phyloP scores from a whole-genome alignment of 2,113 vertebrate genomes.

The Percina caprodes region DNA sequence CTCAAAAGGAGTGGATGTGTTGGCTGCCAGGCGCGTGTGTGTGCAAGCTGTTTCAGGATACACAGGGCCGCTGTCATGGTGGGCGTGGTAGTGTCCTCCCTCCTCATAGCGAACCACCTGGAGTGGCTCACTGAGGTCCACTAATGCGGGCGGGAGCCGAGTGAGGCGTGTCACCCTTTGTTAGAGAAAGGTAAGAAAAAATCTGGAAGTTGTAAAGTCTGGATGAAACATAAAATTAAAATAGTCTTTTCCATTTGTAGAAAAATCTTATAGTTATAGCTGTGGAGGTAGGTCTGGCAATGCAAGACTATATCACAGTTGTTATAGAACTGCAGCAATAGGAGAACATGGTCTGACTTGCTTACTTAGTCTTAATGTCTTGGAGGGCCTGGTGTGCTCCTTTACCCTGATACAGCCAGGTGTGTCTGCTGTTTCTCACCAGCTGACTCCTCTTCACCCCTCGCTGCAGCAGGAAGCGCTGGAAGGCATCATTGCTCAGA shows the following conservation, averaged over 20 bases:
- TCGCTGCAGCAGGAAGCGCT: constrained; percentile 91
- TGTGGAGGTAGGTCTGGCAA: too few relatives aligned
- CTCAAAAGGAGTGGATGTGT: constrained; percentile 92
- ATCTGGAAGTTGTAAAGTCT: background rate
- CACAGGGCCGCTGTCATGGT: constrained; percentile 96
- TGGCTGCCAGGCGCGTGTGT: constrained; percentile 92
- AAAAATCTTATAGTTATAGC: background rate
- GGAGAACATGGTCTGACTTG: background rate
- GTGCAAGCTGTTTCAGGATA: constrained; percentile 96
- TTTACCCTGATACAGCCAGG: constrained; percentile 97
- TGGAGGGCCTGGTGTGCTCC: constrained; percentile 94
- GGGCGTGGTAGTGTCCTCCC: constrained; percentile 97
- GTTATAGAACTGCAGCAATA: background rate
- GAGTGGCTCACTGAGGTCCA: constrained; percentile 96
- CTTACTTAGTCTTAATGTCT: constrained; percentile 91
- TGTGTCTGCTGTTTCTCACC: constrained; percentile 97
- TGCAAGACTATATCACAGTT: background rate
- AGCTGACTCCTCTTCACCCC: constrained; percentile 92
- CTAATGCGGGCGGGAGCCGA: constrained; percentile 89
- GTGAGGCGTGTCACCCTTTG: constrained; percentile 93
- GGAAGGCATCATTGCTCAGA: constrained; percentile 93
- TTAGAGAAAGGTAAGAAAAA: background rate
- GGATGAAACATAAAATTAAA: background rate
- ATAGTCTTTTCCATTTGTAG: background rate
- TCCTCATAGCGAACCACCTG: constrained; percentile 95